These are phyloP conservation scores for Phymorhynchus buccinoides DNA, from an alignment of 1,140 invertebrate genomes.

Conservation along the genomic window DNA sequence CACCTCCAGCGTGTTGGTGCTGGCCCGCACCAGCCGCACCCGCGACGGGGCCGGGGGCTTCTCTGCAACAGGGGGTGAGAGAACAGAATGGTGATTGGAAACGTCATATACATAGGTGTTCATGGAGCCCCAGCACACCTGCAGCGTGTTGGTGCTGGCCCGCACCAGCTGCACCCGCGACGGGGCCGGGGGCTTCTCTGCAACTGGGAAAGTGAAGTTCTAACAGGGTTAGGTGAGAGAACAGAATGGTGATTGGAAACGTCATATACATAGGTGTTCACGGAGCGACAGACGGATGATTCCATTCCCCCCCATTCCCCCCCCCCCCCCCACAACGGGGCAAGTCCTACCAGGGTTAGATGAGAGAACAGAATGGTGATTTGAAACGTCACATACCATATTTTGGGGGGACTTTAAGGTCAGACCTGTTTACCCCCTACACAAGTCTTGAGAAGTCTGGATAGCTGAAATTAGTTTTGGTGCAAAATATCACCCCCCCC, in stretches of 20 bases:
- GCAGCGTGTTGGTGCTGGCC: constrained; percentile 92
- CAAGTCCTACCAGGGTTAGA: constrained; percentile 84
- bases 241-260: too few species aligned
- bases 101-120: too few species aligned
- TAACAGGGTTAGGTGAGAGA: too few species aligned
- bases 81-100: too few species aligned
- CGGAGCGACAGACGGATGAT: constrained; percentile 90
- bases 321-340: constrained; percentile 88
- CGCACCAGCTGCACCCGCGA: constrained; percentile 92
- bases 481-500: too few species aligned
- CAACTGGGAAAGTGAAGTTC: constrained; percentile 32
- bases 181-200: constrained; percentile 88
- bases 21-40: constrained; percentile 93
- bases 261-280: too few species aligned
- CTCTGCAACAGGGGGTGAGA: constrained; percentile 75
- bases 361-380: constrained; percentile 38
- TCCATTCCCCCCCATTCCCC: constrained; percentile 93
- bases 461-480: too few species aligned
- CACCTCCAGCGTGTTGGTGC: constrained; percentile 93
- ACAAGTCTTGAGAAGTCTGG: too few species aligned
- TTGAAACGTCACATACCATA: too few species aligned
- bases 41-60: constrained; percentile 89
- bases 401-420: constrained; percentile 91
- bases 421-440: too few species aligned
- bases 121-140: constrained; percentile 94